phyloP scores from a whole-genome alignment of 2,797 vertebrate genomes.

The Morus bassanus region DNA sequence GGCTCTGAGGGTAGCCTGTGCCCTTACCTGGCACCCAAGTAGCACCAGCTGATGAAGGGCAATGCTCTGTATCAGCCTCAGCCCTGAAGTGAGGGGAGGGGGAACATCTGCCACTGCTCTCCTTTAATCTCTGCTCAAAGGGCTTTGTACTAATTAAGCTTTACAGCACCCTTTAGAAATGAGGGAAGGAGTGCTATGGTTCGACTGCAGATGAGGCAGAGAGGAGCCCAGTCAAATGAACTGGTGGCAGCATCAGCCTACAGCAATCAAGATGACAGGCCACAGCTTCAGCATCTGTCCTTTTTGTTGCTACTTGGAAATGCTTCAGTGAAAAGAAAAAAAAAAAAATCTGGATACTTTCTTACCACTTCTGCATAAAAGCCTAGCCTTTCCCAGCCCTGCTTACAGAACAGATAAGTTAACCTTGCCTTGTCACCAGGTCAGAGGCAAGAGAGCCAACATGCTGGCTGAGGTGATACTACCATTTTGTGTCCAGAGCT shows the following conservation, averaged over 20 bases:
- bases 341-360: neutral
- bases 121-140: neutral
- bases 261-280: neutral
- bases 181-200: neutral
- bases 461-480: neutral
- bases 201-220: neutral
- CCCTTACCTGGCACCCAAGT: accelerated
- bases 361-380: neutral
- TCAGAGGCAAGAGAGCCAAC: neutral
- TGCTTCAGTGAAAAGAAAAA: neutral
- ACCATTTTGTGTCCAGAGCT: neutral
- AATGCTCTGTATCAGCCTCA: neutral
- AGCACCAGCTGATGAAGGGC: neutral
- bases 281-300: neutral
- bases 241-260: neutral
- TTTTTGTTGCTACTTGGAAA: neutral
- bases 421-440: neutral
- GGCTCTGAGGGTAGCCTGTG: neutral
- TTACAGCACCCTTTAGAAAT: neutral
- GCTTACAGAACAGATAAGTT: neutral
- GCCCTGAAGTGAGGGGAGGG: neutral
- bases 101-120: neutral
- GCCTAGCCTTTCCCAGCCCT: neutral
- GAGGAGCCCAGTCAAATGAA: neutral
- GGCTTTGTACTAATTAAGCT: slow-evolving; percentile 13